A percentile compares a stretch with the other conserved stretches of the same genome.
Evolutionary conservation across 2,797 vertebrate genomes (phyloP).

Genomic region (Echiichthys vipera): DNA sequence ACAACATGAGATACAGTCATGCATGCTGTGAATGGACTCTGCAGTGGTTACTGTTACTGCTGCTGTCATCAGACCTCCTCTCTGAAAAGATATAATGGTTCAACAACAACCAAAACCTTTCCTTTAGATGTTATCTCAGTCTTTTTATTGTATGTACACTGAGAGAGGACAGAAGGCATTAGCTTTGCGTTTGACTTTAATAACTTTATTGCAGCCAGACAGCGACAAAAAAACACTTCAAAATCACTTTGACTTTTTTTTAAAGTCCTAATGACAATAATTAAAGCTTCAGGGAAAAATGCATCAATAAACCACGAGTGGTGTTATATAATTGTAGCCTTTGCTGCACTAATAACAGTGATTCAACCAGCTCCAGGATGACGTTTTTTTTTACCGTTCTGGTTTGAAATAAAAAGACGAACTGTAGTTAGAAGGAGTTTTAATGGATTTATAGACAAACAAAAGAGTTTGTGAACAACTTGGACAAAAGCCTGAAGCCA

Average conservation of each 20-base stretch:
- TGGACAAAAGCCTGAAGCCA: neutral
- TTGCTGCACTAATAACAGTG: neutral
- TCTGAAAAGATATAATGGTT: neutral
- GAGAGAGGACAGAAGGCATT: neutral
- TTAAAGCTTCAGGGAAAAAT: neutral
- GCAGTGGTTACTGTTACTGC: no score
- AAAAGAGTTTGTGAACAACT: neutral
- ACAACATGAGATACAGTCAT: no score
- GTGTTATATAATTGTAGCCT: neutral
- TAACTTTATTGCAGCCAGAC: neutral
- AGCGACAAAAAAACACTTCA: no score
- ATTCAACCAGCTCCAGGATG: neutral
- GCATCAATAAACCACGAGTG: neutral
- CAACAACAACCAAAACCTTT: neutral
- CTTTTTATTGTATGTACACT: neutral
- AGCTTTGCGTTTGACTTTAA: no score
- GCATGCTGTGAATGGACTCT: no score
- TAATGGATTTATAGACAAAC: neutral
- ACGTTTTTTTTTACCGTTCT: neutral
- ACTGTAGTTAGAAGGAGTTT: neutral
- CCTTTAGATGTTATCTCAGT: neutral
- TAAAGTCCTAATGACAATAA: neutral
- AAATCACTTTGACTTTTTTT: no score
- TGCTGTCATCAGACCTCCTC: neutral
- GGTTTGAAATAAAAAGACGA: neutral